Conservation (phyloP, 2,113 vertebrate genomes). For the Aptenodytes forsteri region DNA sequence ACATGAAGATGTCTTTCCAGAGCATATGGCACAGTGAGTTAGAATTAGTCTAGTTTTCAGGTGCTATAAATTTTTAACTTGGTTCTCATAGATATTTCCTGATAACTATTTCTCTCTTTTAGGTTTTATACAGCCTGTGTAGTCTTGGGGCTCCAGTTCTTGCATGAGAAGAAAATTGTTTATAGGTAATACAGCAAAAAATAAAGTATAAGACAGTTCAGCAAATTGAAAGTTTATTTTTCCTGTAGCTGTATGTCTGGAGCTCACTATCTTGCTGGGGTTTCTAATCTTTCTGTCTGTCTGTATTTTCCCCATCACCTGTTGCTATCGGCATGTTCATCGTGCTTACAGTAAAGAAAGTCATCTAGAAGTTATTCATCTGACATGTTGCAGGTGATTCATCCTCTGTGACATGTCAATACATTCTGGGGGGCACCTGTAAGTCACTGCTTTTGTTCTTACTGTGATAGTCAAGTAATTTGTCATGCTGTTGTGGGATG, state of each 20-base stretch:
- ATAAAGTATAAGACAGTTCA: background rate
- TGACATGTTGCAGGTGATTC: constrained; percentile 19
- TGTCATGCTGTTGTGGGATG: background rate
- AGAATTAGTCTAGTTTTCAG: background rate
- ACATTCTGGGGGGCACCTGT: background rate
- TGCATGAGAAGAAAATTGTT: constrained; percentile 93
- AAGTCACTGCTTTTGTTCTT: background rate
- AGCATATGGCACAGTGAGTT: constrained; percentile 84
- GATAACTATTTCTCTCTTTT: background rate
- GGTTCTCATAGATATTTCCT: background rate
- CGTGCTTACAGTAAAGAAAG: background rate
- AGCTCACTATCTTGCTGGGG: background rate
- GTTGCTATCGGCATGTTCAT: constrained; percentile 24
- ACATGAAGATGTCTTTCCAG: constrained; percentile 86
- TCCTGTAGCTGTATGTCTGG: background rate
- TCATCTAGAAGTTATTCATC: constrained; percentile 21
- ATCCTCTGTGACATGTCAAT: constrained; percentile 18
- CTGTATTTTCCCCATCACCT: background rate
- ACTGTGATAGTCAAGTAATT: background rate
- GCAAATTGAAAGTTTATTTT: background rate
- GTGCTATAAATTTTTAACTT: background rate
- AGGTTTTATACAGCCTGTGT: constrained; percentile 96
- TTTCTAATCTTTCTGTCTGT: constrained; percentile 14
- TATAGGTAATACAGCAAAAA: constrained; percentile 82
- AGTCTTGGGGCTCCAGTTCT: constrained; percentile 91